These are phyloP conservation scores for Sebastes nivosus DNA, from an alignment of 2,797 vertebrate genomes.

Conservation along the genomic window DNA sequence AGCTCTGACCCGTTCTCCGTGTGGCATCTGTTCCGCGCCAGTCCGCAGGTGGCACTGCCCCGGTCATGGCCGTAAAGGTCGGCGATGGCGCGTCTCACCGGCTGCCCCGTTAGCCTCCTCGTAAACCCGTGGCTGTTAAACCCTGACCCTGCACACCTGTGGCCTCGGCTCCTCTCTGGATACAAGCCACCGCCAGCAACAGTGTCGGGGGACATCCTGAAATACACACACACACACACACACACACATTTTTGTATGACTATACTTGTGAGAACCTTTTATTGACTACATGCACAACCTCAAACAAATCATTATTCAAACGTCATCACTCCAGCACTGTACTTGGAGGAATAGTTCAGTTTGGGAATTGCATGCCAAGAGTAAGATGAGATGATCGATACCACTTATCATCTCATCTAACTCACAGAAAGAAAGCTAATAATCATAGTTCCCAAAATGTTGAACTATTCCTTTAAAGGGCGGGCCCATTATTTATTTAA, in stretches of 20 bases:
- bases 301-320: not conserved
- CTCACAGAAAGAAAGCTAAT: no score
- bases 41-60: conserved; percentile 77
- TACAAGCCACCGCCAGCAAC: conserved; percentile 43
- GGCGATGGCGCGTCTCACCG: conserved; percentile 49
- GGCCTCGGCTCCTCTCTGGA: conserved; percentile 54
- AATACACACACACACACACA: not conserved
- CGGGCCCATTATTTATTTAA: accelerated
- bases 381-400: not conserved
- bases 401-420: not conserved
- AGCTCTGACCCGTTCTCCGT: conserved; percentile 60
- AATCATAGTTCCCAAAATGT: not conserved
- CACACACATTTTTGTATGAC: conserved; percentile 13
- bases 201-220: conserved; percentile 12
- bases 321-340: not conserved
- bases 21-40: conserved; percentile 77
- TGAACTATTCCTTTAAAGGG: not conserved
- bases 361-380: not conserved
- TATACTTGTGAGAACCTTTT: not conserved
- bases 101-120: conserved; percentile 68
- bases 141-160: conserved; percentile 73
- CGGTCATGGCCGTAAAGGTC: conserved; percentile 69
- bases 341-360: not conserved
- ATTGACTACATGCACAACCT: not conserved
- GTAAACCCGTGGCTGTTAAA: conserved; percentile 75